Base-by-base conservation (phyloP, 2,888 invertebrate species). In the Agapostemon virescens region DNA sequence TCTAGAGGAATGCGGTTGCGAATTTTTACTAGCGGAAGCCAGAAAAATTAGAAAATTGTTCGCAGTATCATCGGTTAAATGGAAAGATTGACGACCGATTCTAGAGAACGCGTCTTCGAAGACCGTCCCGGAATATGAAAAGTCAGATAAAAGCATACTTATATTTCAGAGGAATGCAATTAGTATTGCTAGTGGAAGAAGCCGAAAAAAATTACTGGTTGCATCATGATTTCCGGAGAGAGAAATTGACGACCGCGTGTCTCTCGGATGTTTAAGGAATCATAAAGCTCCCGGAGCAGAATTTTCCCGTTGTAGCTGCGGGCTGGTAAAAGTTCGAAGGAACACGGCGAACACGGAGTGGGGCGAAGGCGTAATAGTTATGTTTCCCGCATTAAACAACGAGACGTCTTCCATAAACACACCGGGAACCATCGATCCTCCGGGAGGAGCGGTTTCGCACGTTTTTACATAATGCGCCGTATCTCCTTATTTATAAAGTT, bases 401-500 rank as follows among this genome's bases (percentile, higher is more conserved):
- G 20, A 45, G 30, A 42, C 45, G 30, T 40, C 40, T 30, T 30
- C 63, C 63, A 63, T 33, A 33, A 33, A 30, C 63, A 33, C 63
- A 33, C 33, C 63, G 63, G 49, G 49, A 49, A 49, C n/a, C 49
- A 49, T 49, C 49, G 49, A 49, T 49, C 49, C n/a, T 20, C 49
- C 20, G n/a, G 11, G n/a, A 11, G 49, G n/a, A 55, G 52, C 52
- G 15, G 52, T 55, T 55, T 55, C 52, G 52, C 52, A 55, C 23
- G 52, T 55, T 55, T 55, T 55, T 55, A 23, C 52, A 55, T 55
- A 55, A 55, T 26, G 52, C 52, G 52, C 52, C 52, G 23, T 26
- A 26, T 55, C 55, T 55, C 26, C 55, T 55, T 55, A 55, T 55
- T 55, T 55, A 55, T 55, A 55, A 55, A 55, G 55, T 55, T 26